Conservation (phyloP, 2,888 invertebrate species). For the Dromius quadrimaculatus region DNA sequence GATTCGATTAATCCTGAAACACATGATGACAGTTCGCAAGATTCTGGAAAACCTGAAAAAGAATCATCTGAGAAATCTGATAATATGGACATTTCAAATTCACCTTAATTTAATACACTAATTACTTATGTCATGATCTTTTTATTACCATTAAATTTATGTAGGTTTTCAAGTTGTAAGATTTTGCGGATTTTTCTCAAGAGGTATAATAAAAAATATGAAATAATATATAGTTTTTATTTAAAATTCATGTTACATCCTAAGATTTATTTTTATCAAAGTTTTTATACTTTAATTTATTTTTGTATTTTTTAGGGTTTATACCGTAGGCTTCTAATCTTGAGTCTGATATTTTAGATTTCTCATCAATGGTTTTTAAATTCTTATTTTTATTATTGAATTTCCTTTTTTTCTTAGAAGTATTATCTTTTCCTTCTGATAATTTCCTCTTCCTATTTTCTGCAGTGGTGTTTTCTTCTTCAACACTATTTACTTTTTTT, state of each 20-base stretch:
- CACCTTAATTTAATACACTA: constrained; percentile 69
- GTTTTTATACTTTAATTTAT: constrained; percentile 78
- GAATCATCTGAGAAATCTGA: constrained; percentile 72
- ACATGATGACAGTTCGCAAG: constrained; percentile 63
- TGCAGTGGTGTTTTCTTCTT: constrained; percentile 41
- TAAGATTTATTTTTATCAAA: constrained; percentile 62
- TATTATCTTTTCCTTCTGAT: constrained; percentile 25
- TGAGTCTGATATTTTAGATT: constrained; percentile 75
- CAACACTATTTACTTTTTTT: constrained; percentile 37
- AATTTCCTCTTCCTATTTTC: constrained; percentile 47
- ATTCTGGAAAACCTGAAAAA: constrained; percentile 67
- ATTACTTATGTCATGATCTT: no score
- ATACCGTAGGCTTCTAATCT: constrained; percentile 91
- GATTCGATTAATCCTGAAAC: constrained; percentile 57
- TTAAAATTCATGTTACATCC: background rate
- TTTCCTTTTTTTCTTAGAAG: constrained; percentile 59
- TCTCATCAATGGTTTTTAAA: constrained; percentile 48
- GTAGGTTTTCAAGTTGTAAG: no score
- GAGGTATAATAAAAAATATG: no score
- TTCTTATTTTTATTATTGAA: constrained; percentile 58
- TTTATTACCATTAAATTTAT: no score
- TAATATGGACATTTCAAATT: constrained; percentile 86
- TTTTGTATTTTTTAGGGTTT: constrained; percentile 89
- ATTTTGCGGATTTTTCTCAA: no score
- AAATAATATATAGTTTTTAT: constrained; percentile 11